These are phyloP conservation scores for Listronotus bonariensis DNA, from an alignment of 1,140 invertebrate genomes.

Conservation along the genomic window DNA sequence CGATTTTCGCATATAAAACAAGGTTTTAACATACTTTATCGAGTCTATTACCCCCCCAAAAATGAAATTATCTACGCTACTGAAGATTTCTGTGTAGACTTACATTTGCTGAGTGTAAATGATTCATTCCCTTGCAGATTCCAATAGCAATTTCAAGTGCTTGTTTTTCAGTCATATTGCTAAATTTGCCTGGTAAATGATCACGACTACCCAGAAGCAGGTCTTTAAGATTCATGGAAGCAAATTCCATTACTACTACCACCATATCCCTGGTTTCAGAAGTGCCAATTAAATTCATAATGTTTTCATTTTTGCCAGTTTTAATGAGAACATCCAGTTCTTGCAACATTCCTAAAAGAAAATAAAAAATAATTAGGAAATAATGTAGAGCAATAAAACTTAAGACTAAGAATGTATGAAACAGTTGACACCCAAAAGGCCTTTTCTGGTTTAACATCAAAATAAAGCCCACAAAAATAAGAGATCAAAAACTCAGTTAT, in stretches of 20 bases:
- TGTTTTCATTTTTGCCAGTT: constrained; percentile 69
- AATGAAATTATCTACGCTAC: too few relatives aligned
- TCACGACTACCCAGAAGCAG: constrained; percentile 67
- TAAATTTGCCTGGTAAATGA: constrained; percentile 65
- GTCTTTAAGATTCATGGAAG: constrained; percentile 70
- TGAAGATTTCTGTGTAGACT: neutral
- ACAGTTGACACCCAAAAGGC: too few relatives aligned
- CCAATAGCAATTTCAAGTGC: constrained; percentile 63
- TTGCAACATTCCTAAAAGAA: constrained; percentile 64
- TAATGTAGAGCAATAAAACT: neutral
- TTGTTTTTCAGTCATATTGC: constrained; percentile 65
- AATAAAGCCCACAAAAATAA: too few relatives aligned
- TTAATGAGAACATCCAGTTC: constrained; percentile 75
- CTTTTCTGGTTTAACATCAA: too few relatives aligned
- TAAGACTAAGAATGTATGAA: neutral
- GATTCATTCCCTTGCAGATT: constrained; percentile 69
- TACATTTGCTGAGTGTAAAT: constrained; percentile 63
- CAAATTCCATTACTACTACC: constrained; percentile 71
- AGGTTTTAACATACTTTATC: too few relatives aligned
- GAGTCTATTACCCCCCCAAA: too few relatives aligned
- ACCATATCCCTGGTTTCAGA: constrained; percentile 76
- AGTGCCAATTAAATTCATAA: constrained; percentile 76
- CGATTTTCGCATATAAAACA: too few relatives aligned
- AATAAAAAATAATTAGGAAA: neutral
- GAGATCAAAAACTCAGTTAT: too few relatives aligned